Percentiles rank a stretch among this genome's conserved stretches.
Conservation (phyloP, 2,797 vertebrate species). For the Cossypha heuglini region DNA sequence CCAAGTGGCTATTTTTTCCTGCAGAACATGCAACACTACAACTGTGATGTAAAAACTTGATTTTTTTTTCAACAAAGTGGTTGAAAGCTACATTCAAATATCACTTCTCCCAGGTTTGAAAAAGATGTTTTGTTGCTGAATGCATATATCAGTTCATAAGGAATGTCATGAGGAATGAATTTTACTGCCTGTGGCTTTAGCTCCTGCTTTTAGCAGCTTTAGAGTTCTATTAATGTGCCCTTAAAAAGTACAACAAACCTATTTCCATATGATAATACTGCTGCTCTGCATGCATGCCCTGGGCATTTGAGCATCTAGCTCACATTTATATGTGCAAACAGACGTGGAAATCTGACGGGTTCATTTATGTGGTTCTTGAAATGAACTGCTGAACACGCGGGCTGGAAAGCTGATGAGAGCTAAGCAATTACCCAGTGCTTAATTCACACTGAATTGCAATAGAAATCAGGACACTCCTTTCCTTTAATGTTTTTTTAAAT, state of each 20-base stretch:
- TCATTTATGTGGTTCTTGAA: neutral
- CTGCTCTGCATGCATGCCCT: slow-evolving; percentile 24
- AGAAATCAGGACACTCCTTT: neutral
- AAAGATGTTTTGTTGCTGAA: neutral
- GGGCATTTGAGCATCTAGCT: slow-evolving; percentile 28
- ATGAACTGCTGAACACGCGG: neutral
- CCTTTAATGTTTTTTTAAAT: neutral
- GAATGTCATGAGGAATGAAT: neutral
- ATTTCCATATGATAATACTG: slow-evolving; percentile 49
- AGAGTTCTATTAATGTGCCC: slow-evolving; percentile 5
- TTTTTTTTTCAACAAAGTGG: neutral
- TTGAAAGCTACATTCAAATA: neutral
- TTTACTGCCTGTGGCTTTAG: slow-evolving; percentile 32
- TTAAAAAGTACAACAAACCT: slow-evolving; percentile 15
- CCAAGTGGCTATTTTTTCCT: neutral
- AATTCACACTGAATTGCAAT: neutral
- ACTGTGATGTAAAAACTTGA: neutral
- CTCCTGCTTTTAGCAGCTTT: neutral
- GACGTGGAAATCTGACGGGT: slow-evolving; percentile 9
- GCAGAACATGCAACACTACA: neutral
- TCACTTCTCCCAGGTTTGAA: neutral
- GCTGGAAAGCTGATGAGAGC: neutral
- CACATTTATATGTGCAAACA: slow-evolving; percentile 38
- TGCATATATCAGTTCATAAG: neutral
- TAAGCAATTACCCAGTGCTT: neutral